These are phyloP conservation scores for Tiliacea citrago DNA, from an alignment of 2,888 invertebrate genomes.

Conservation along the genomic window DNA sequence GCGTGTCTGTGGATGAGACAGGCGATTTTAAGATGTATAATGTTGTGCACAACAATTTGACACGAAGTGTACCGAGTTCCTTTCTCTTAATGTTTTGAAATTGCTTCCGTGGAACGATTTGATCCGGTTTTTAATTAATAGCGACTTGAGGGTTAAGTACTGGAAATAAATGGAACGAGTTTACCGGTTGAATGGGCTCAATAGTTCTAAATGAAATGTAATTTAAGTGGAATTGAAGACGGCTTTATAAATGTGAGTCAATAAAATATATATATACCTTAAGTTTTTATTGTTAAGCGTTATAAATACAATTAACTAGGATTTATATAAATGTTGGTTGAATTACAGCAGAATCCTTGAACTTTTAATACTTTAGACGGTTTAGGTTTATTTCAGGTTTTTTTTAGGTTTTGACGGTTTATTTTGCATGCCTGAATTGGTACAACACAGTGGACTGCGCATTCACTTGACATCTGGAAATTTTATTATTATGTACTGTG, in stretches of 20 bases:
- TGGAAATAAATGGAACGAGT: constrained; percentile 45
- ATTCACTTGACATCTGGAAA: too few relatives aligned
- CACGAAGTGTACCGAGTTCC: constrained; percentile 47
- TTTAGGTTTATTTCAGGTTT: too few relatives aligned
- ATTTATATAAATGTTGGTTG: not conserved
- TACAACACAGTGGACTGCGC: too few relatives aligned
- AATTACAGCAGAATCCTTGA: not conserved
- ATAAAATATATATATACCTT: constrained; percentile 9
- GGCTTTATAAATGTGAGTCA: constrained; percentile 24
- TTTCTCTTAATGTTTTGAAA: constrained; percentile 37
- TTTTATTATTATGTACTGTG: too few relatives aligned
- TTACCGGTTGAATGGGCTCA: constrained; percentile 43
- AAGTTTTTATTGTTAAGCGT: not conserved
- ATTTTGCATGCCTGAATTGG: too few relatives aligned
- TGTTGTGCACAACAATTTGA: constrained; percentile 58
- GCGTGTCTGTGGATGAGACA: constrained; percentile 71
- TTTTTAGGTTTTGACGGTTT: too few relatives aligned
- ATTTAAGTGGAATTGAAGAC: constrained; percentile 39
- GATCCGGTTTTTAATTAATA: constrained; percentile 56
- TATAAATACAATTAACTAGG: not conserved
- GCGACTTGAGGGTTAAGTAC: constrained; percentile 40
- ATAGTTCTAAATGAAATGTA: constrained; percentile 56
- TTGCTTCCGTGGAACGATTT: constrained; percentile 32
- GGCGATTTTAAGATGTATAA: constrained; percentile 65
- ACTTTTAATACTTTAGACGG: not conserved